Percentiles rank a stretch among this genome's conserved stretches.
Conservation (phyloP, 2,113 vertebrate species). For the Dipodomys spectabilis region DNA sequence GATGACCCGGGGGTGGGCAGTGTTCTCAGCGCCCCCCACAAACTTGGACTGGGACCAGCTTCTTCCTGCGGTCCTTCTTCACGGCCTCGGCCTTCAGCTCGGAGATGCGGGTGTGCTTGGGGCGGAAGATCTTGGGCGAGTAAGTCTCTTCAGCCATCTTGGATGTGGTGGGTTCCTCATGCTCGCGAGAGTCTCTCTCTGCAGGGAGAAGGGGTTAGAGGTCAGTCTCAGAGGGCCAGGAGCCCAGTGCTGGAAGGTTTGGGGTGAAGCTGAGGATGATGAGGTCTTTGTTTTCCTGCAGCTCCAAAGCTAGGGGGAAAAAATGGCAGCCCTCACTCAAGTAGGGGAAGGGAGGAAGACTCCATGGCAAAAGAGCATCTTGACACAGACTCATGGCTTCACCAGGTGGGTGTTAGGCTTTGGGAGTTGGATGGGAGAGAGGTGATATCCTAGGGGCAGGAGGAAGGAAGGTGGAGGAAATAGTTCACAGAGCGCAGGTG, state of each 20-base stretch:
- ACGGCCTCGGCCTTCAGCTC: conserved; percentile 94
- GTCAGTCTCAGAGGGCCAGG: neutral
- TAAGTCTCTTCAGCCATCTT: conserved; percentile 94
- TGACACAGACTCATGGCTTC: neutral
- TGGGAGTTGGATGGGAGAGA: neutral
- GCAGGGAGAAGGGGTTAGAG: neutral
- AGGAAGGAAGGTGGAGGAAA: accelerated
- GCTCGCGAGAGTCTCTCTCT: conserved; percentile 95
- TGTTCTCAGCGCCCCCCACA: conserved; percentile 90
- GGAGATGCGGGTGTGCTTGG: conserved; percentile 85
- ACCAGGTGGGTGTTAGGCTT: no score
- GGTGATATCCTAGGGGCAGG: neutral
- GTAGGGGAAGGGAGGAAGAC: neutral
- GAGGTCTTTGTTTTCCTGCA: neutral
- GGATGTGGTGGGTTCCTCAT: conserved; percentile 90
- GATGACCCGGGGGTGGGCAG: conserved; percentile 88
- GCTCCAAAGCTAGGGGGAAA: neutral
- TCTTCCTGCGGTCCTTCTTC: conserved; percentile 93
- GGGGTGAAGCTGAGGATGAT: neutral
- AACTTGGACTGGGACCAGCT: conserved; percentile 91
- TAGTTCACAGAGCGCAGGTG: neutral
- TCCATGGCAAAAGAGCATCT: accelerated
- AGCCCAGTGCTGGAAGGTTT: neutral
- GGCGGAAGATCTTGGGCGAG: conserved; percentile 88
- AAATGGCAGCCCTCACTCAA: accelerated